Evolutionary conservation across 1,140 invertebrate genomes (phyloP).

Genomic region (Papilio xuthus): DNA sequence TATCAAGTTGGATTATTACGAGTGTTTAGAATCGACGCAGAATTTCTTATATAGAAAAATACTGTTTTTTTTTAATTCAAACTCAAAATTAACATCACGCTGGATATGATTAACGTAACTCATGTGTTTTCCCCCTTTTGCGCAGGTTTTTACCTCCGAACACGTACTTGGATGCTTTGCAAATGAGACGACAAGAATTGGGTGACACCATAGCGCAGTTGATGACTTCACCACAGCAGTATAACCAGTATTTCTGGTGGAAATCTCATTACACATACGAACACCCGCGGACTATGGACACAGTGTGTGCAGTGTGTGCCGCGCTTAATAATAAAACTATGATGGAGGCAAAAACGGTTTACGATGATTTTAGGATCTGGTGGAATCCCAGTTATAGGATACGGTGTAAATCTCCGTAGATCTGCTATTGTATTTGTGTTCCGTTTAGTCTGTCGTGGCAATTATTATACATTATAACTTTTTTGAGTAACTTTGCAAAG

Average conservation of each 20-base stretch:
- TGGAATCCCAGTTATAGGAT: conserved; percentile 60
- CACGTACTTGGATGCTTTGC: not conserved
- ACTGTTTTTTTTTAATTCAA: not conserved
- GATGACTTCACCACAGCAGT: conserved; percentile 40
- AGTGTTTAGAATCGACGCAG: conserved; percentile 68
- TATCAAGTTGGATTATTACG: conserved; percentile 59
- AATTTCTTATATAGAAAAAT: conserved; percentile 23
- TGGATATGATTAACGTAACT: not conserved
- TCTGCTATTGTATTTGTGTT: not conserved
- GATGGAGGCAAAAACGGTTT: conserved; percentile 48
- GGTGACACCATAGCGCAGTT: not conserved
- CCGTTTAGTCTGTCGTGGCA: not conserved
- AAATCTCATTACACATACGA: conserved; percentile 57
- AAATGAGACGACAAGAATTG: not conserved
- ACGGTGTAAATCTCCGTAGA: conserved; percentile 45
- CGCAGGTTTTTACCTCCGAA: conserved; percentile 1
- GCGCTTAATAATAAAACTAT: conserved; percentile 56
- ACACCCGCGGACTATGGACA: conserved; percentile 49
- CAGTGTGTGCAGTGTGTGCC: conserved; percentile 62
- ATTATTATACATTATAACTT: not conserved
- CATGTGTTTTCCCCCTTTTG: conserved; percentile 46
- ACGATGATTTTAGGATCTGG: conserved; percentile 62
- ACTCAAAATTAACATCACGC: not conserved
- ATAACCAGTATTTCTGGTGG: conserved; percentile 63
- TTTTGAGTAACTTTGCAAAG: not conserved